Percentiles rank a stretch among this genome's conserved stretches.
phyloP scores from a whole-genome alignment of 2,888 invertebrate genomes.

The Agrotis segetum region DNA sequence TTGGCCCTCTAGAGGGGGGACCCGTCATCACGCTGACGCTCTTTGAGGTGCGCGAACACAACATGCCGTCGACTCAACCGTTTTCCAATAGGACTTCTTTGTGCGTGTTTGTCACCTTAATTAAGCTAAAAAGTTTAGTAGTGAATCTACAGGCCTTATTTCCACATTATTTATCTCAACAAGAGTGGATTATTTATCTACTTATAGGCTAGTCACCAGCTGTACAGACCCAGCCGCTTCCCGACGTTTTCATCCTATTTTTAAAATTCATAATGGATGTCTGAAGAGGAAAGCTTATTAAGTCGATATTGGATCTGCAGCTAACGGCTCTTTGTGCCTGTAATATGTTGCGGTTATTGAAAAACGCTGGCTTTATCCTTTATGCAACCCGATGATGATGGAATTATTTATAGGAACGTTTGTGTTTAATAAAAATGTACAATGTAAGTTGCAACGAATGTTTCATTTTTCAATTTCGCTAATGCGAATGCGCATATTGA shows the following conservation, averaged over 20 bases:
- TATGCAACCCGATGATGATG: constrained; percentile 11
- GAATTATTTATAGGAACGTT: constrained; percentile 7
- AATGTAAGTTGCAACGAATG: no score
- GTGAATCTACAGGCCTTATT: no score
- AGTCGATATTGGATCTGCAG: constrained; percentile 59
- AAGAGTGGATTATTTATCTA: neutral
- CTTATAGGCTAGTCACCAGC: neutral
- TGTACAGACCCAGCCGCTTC: neutral
- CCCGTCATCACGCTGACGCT: no score
- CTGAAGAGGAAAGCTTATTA: constrained; percentile 48
- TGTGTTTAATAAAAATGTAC: neutral
- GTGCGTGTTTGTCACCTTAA: no score
- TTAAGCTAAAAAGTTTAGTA: no score
- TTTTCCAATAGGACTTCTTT: no score
- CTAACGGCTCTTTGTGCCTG: constrained; percentile 48
- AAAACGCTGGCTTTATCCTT: constrained; percentile 28
- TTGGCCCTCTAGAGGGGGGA: no score
- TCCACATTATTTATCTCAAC: neutral
- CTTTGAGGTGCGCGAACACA: no score
- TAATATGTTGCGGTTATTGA: constrained; percentile 46
- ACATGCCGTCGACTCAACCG: no score
- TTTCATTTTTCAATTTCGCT: no score
- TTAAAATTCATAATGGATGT: constrained; percentile 33
- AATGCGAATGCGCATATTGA: no score
- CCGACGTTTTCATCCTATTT: constrained; percentile 11